Conservation (phyloP, 2,888 invertebrate genomes). For the Bombyx huttoni region DNA sequence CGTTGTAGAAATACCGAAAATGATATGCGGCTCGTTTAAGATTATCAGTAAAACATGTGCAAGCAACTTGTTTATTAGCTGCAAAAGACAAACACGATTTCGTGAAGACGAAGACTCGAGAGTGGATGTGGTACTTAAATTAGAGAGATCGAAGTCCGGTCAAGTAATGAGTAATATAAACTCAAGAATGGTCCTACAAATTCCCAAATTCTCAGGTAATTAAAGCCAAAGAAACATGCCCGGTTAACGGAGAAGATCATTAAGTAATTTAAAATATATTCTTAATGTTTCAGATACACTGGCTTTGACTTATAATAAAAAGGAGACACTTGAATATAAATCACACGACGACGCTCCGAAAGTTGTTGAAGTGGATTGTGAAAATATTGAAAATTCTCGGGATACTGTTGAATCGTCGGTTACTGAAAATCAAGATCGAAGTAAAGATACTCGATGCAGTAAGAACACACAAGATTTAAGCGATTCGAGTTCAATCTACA, state of each 20-base stretch:
- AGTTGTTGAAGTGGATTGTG: constrained; percentile 9
- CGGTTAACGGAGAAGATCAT: too few species aligned
- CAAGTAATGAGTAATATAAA: constrained; percentile 40
- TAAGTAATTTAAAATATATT: not conserved
- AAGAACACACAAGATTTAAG: not conserved
- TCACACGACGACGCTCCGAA: not conserved
- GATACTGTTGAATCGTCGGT: constrained; percentile 15
- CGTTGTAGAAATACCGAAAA: constrained; percentile 45
- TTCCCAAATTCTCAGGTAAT: constrained; percentile 9
- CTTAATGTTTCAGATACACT: not conserved
- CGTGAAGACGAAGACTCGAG: constrained; percentile 15
- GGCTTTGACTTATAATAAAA: constrained; percentile 12
- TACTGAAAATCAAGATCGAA: not conserved
- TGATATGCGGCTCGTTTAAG: constrained; percentile 38
- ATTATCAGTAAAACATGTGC: constrained; percentile 34
- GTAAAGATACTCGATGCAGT: not conserved
- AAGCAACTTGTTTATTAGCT: constrained; percentile 42
- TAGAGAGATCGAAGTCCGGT: constrained; percentile 36
- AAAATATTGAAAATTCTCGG: constrained; percentile 7
- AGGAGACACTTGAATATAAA: not conserved
- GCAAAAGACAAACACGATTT: constrained; percentile 23
- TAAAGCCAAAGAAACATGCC: too few species aligned
- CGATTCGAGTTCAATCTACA: not conserved
- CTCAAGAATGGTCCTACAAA: constrained; percentile 41
- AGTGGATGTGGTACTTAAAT: constrained; percentile 40